Conservation (phyloP, 1,140 invertebrate genomes). For the Apocrypta bakeri region DNA sequence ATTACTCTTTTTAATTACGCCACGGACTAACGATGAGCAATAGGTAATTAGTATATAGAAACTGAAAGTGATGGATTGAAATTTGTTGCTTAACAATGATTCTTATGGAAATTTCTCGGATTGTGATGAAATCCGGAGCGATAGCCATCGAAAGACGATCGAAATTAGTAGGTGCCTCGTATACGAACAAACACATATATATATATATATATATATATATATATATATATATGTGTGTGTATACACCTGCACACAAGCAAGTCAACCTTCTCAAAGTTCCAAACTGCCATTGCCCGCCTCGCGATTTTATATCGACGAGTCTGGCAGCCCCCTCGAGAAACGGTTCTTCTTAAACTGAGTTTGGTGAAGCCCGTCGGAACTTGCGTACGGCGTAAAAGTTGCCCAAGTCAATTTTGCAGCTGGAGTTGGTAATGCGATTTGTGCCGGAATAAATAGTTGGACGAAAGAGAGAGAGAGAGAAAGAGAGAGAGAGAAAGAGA, state of each 20-base stretch:
- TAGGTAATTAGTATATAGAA: too few species aligned
- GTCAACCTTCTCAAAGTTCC: conserved; percentile 59
- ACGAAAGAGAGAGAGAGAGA: conserved; percentile 26
- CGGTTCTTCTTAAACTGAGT: conserved; percentile 74
- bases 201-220: too few species aligned
- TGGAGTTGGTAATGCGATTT: conserved; percentile 75
- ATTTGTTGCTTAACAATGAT: too few species aligned
- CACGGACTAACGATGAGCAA: too few species aligned
- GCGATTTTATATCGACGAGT: conserved; percentile 67
- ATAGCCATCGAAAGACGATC: too few species aligned
- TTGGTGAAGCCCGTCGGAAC: conserved; percentile 73
- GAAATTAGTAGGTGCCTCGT: too few species aligned
- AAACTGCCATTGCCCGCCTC: conserved; percentile 61
- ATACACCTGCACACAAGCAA: too few species aligned
- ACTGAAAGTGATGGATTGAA: too few species aligned
- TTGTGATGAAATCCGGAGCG: too few species aligned
- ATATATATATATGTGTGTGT: too few species aligned
- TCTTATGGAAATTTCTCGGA: too few species aligned
- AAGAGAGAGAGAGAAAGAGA: background rate
- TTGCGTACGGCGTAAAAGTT: conserved; percentile 72
- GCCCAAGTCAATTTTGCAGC: conserved; percentile 74
- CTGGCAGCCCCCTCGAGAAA: conserved; percentile 63
- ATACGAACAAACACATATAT: too few species aligned
- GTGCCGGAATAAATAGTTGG: conserved; percentile 73
- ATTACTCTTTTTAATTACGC: background rate